A percentile compares a stretch with the other conserved stretches of the same genome.
Conservation (phyloP, 1,140 invertebrate genomes). For the Holcopasites calliopsidis region DNA sequence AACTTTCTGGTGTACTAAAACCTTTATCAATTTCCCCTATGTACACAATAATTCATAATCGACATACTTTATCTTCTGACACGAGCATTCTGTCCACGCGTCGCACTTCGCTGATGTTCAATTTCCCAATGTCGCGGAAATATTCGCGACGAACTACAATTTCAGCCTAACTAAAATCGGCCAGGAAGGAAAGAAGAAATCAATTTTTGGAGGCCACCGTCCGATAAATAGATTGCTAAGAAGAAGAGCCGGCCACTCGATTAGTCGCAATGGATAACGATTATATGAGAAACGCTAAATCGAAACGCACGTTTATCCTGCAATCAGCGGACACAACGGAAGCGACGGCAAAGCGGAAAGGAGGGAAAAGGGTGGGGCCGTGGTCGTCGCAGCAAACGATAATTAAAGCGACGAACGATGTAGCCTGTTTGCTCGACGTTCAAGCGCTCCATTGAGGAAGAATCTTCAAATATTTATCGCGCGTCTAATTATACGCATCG, state of each 20-base stretch:
- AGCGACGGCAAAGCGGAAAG: too few relatives aligned
- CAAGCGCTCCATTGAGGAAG: background rate
- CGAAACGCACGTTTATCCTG: too few relatives aligned
- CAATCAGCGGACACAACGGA: background rate
- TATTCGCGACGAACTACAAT: background rate
- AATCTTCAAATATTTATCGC: constrained; percentile 28
- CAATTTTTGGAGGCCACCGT: too few relatives aligned
- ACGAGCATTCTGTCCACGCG: too few relatives aligned
- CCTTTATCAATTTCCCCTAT: background rate
- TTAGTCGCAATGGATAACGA: background rate
- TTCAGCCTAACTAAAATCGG: too few relatives aligned
- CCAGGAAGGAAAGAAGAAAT: too few relatives aligned
- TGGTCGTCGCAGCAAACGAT: background rate
- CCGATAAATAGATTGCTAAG: too few relatives aligned
- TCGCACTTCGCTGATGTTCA: too few relatives aligned
- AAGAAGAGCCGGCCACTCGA: background rate
- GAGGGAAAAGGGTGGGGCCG: too few relatives aligned
- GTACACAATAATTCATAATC: background rate
- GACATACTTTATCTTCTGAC: too few relatives aligned
- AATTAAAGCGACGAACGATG: background rate
- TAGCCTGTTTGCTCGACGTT: background rate
- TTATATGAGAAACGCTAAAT: too few relatives aligned
- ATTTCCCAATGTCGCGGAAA: too few relatives aligned
- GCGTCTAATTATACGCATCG: background rate
- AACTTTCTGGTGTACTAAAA: background rate